These are phyloP conservation scores for Meteorus sp. DNA, from an alignment of 1,140 invertebrate genomes.

Conservation along the genomic window DNA sequence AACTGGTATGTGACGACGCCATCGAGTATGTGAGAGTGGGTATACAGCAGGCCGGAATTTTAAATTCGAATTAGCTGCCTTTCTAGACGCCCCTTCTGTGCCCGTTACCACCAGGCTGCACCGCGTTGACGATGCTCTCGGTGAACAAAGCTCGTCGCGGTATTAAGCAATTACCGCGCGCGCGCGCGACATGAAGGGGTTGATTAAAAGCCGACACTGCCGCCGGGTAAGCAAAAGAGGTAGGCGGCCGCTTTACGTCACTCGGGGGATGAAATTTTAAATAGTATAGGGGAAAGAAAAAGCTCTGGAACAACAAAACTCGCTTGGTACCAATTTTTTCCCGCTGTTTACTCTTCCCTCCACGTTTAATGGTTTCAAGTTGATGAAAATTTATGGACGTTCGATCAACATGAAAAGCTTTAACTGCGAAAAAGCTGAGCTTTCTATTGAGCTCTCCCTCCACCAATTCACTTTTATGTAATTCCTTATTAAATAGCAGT, in stretches of 20 bases:
- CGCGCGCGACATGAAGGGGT: constrained; percentile 23
- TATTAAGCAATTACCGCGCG: constrained; percentile 31
- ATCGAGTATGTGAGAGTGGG: not conserved
- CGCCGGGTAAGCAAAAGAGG: constrained; percentile 29
- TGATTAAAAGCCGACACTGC: constrained; percentile 29
- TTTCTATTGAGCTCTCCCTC: no score
- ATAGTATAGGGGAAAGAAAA: not conserved
- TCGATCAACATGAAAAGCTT: not conserved
- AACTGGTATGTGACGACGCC: not conserved
- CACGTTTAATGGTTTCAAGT: no score
- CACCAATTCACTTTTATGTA: no score
- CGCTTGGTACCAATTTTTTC: no score
- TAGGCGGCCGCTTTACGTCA: constrained; percentile 12
- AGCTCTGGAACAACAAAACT: not conserved
- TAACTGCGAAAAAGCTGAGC: no score
- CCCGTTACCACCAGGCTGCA: no score
- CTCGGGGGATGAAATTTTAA: constrained; percentile 11
- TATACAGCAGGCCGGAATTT: constrained; percentile 13
- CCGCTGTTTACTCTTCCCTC: no score
- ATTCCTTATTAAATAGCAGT: no score
- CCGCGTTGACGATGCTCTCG: constrained; percentile 14
- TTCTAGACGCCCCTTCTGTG: not conserved
- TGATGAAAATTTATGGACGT: no score
- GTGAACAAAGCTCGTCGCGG: constrained; percentile 27
- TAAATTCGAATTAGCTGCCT: constrained; percentile 29